Conservation (phyloP, 2,113 vertebrate genomes). For the Neolamprologus tretocephalus region DNA sequence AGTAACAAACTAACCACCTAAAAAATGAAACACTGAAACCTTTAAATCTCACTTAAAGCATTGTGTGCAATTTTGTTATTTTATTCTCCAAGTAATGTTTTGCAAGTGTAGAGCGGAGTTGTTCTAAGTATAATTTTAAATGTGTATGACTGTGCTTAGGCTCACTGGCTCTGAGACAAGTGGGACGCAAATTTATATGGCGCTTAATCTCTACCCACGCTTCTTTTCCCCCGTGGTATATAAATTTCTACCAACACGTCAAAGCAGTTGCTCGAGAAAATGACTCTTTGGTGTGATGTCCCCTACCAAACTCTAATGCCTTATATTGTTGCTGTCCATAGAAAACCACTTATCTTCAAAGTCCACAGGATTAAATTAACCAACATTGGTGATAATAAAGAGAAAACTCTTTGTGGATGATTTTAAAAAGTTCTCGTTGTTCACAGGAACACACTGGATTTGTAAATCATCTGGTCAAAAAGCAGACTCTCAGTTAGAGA, state of each 20-base stretch:
- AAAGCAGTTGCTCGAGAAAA: neutral
- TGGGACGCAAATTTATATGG: neutral
- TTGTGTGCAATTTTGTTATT: fast-evolving
- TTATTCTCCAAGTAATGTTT: neutral
- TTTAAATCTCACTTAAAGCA: neutral
- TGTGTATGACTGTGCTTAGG: neutral
- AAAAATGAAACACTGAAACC: neutral
- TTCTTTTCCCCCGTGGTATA: neutral
- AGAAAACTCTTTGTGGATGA: neutral
- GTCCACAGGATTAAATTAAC: neutral
- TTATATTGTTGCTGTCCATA: neutral
- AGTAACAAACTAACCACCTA: neutral
- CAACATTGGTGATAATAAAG: neutral
- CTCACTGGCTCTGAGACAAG: neutral
- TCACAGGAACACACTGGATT: neutral
- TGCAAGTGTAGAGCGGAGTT: neutral
- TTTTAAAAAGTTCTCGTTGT: neutral
- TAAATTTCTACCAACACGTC: neutral
- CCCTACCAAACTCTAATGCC: neutral
- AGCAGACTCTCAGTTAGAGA: neutral
- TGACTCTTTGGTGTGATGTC: neutral
- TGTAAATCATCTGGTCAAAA: neutral
- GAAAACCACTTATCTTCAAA: neutral
- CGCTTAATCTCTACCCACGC: constrained; percentile 2
- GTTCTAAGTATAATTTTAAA: neutral